A percentile compares a stretch with the other conserved stretches of the same genome.
These are phyloP conservation scores for Laothoe populi DNA, from an alignment of 2,888 invertebrate genomes.

Conservation along the genomic window DNA sequence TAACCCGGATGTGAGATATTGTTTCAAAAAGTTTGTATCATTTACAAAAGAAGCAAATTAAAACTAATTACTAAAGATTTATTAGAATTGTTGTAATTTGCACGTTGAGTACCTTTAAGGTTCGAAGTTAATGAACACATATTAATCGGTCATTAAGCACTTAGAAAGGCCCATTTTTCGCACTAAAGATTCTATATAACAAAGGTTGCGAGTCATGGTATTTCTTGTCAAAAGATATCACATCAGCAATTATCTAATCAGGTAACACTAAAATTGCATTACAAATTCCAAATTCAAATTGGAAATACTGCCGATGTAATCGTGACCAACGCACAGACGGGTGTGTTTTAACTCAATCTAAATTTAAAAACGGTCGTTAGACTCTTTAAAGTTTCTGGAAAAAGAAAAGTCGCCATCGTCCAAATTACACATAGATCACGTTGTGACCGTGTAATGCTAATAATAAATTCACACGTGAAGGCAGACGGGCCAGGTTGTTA, in stretches of 20 bases:
- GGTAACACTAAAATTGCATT: background rate
- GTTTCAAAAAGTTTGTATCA: background rate
- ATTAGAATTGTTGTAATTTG: background rate
- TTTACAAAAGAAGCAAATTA: background rate
- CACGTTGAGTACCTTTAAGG: background rate
- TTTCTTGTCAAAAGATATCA: background rate
- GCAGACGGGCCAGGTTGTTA: constrained; percentile 50
- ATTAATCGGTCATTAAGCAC: background rate
- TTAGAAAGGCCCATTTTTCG: background rate
- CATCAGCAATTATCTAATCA: constrained; percentile 3
- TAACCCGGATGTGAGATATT: background rate
- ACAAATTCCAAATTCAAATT: background rate
- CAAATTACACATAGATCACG: constrained; percentile 38
- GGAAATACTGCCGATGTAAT: constrained; percentile 2
- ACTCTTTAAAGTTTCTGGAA: constrained; percentile 40
- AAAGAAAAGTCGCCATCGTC: constrained; percentile 38
- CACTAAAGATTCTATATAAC: background rate
- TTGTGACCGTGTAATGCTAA: constrained; percentile 51
- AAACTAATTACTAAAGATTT: constrained; percentile 14
- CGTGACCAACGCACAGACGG: background rate
- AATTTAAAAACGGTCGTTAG: constrained; percentile 37
- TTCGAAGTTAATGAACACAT: constrained; percentile 15
- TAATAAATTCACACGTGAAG: constrained; percentile 52
- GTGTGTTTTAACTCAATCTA: constrained; percentile 39
- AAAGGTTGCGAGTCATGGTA: background rate